Evolutionary conservation across 2,888 invertebrate genomes (phyloP), one percentile per base, ranked within the genome.

Genomic region (Gymnoscelis rufifasciata): DNA sequence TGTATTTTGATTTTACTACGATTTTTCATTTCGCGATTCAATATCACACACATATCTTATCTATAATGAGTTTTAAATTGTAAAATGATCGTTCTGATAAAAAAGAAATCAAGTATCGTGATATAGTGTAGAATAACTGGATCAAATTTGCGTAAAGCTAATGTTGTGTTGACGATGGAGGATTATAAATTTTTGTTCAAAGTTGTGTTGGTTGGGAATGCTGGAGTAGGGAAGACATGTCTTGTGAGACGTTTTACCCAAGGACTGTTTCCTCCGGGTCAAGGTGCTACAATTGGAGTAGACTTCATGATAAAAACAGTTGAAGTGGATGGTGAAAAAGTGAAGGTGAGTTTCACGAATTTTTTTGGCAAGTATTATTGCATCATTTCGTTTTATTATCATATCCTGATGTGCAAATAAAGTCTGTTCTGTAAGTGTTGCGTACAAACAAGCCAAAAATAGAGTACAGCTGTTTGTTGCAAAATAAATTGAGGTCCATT

Each of bases 291-390:
- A 2, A 99, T 99, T 68, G 98, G 98, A 46, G 98, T 99, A 15
- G 99, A 99, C 90, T 99, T 99, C 80, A 98, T 99, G 98, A 98
- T 99, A 54, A 99, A 99, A 89, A 98, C 98, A 42, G 97, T 99
- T 6, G 97, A 98, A 90, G 96, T 99, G 46, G 97, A 96, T 68
- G 95, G 95, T 71, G 96, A 96, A 83, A 96, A 95, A 92, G 95
- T 97, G 64, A 97, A 97, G 92, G 95, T 95, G 89, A 80, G 49
- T 31, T 45, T 39, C 37, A 49, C 51, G 38, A 53, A 56, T 58
- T 50, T 64, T 62, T 68, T 67, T 56, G 62, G 60, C 48, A 55
- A 57, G 43, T 54, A 6, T 45, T 59, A 60, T 76, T 77, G 67
- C 73, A 66, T 74, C 68, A 74, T 57, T 64, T 42, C 43, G 38